These are phyloP conservation scores for Anthopleura sola DNA, from an alignment of 64 coral and sea anemone genomes.

Conservation along the genomic window DNA sequence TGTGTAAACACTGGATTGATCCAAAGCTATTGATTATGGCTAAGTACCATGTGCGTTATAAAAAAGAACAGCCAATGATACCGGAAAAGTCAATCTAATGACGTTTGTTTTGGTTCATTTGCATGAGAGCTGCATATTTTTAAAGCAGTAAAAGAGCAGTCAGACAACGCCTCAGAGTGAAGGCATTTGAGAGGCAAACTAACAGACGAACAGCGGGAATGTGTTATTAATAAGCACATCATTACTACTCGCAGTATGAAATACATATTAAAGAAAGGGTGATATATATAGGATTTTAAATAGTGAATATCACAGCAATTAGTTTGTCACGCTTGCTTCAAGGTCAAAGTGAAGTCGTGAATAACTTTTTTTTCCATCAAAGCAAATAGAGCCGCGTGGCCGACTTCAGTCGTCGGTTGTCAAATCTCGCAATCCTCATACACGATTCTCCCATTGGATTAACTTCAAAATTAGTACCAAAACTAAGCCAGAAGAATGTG, in stretches of 20 bases:
- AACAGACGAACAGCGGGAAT: neutral
- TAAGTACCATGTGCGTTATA: constrained; percentile 4
- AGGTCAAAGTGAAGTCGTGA: neutral
- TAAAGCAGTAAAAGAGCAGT: neutral
- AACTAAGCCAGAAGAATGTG: neutral
- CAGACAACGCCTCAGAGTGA: neutral
- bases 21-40: neutral
- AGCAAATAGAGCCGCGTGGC: neutral
- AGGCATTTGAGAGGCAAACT: neutral
- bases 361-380: neutral
- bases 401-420: neutral
- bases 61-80: neutral
- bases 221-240: neutral
- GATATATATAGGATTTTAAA: neutral
- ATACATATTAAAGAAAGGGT: neutral
- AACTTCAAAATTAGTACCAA: neutral
- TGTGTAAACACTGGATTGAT: constrained; percentile 12
- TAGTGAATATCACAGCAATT: neutral
- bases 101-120: constrained; percentile 21
- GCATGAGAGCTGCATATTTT: neutral
- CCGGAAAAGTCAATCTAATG: constrained; percentile 13
- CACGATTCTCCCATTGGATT: neutral
- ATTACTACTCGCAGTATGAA: neutral
- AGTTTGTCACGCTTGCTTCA: neutral
- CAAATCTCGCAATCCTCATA: neutral